Percentiles rank a stretch among this genome's conserved stretches.
phyloP scores from a whole-genome alignment of 2,888 invertebrate species.

The Drosophila phalerata region DNA sequence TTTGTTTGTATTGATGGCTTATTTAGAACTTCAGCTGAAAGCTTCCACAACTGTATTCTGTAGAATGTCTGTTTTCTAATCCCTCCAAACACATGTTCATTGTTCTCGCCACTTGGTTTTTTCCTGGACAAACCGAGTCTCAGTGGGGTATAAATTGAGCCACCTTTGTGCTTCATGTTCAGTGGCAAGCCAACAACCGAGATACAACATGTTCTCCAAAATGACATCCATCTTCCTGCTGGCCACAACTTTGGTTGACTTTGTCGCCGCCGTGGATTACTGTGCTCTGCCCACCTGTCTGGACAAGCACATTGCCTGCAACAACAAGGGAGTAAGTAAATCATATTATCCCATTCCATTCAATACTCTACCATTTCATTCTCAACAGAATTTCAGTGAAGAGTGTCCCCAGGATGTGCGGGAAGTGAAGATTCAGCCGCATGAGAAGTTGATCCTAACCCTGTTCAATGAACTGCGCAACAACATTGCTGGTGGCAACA shows the following conservation, averaged over 20 bases:
- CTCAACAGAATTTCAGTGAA: constrained; percentile 47
- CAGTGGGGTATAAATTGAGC: constrained; percentile 11
- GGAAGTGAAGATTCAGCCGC: constrained; percentile 35
- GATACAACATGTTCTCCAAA: constrained; percentile 9
- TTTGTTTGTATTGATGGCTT: not conserved
- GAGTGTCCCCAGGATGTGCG: constrained; percentile 56
- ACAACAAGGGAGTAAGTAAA: constrained; percentile 60
- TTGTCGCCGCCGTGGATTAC: constrained; percentile 33
- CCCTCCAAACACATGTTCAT: constrained; percentile 22
- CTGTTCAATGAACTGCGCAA: constrained; percentile 62
- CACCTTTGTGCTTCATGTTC: too few relatives aligned
- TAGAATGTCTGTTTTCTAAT: constrained; percentile 17
- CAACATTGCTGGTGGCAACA: constrained; percentile 50
- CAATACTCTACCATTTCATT: not conserved
- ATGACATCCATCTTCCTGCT: constrained; percentile 18
- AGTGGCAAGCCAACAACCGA: too few relatives aligned
- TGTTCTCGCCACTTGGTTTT: not conserved
- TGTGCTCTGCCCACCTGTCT: constrained; percentile 41
- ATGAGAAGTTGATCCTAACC: constrained; percentile 52
- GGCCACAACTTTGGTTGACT: constrained; percentile 15
- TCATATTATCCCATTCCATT: not conserved
- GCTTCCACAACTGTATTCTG: constrained; percentile 9
- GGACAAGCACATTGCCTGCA: constrained; percentile 67
- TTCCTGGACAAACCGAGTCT: not conserved
- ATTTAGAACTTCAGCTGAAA: constrained; percentile 1